Base-by-base conservation (phyloP, 2,888 invertebrate species). In the Drosophila tanythrix region DNA sequence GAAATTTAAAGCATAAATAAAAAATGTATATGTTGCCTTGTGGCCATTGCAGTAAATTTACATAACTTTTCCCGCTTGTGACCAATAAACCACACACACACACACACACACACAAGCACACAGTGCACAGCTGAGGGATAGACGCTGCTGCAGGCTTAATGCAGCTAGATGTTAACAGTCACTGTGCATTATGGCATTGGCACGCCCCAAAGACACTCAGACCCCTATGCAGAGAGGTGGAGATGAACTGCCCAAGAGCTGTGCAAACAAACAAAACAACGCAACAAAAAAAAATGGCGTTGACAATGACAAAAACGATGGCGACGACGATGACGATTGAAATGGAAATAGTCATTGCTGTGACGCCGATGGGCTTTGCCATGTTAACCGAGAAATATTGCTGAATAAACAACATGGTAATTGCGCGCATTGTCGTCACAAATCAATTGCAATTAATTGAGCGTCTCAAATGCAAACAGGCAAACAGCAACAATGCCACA, bases 391-490 rank as follows among this genome's bases (percentile, higher is more conserved):
- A 46, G 51, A 77, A 65, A 60, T 72, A 76, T 70, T 68, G 74
- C 65, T 59, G 52, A 68, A 43, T 55, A 69, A 82, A 74, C 60
- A 72, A 68, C 64, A 51, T 68, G 57, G 38, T 71, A 77, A 79
- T 72, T 64, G 67, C 36, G 57, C 58, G 35, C 64, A 70, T 71
- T 65, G 74, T 67, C 70, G 71, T 72, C 80, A 77, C 81, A 81
- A 86, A 83, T 88, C 89, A 88, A 88, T 87, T 82, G 72, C 59
- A 76, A 59, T 57, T 76, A 67, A 76, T 76, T 76, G 72, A 29
- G 25, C 48, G n/a, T 13, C 25, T 51, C n/a, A 70, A 50, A 50
- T 27, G 11, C 31, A 60, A 35, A 27, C 27, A 29, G 36, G 43
- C 33, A 40, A 13, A 27, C 21, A 52, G 46, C 46, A 25, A 46